Percentiles rank a stretch among this genome's conserved stretches.
These are phyloP conservation scores for Kryptolebias ocellatus DNA, from an alignment of 2,797 vertebrate genomes.

Conservation along the genomic window DNA sequence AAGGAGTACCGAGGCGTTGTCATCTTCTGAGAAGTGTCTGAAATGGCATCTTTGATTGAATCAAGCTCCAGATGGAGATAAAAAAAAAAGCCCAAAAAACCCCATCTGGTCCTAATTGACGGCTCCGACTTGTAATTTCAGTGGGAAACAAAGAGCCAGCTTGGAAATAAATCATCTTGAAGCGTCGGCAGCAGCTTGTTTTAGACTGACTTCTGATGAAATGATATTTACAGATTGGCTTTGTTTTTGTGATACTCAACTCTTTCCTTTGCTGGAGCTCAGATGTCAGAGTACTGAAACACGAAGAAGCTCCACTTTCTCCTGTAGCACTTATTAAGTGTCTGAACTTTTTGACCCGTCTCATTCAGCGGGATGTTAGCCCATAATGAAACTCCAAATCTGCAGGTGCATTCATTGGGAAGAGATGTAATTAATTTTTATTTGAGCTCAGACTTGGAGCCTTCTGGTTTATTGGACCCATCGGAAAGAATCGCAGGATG, in stretches of 20 bases:
- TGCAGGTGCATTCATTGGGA: neutral
- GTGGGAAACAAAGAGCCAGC: neutral
- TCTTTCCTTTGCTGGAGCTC: neutral
- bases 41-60: neutral
- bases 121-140: neutral
- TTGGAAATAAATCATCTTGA: neutral
- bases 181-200: constrained; percentile 3
- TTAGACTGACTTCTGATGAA: neutral
- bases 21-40: neutral
- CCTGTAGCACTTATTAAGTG: neutral
- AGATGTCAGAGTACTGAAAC: too few relatives aligned
- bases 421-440: constrained; percentile 8
- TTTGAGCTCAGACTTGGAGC: neutral
- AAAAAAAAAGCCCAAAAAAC: neutral
- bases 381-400: neutral
- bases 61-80: neutral
- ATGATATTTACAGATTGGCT: neutral
- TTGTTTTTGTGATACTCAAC: too few relatives aligned
- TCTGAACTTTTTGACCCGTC: neutral
- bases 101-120: neutral
- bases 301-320: neutral
- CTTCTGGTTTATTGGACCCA: neutral
- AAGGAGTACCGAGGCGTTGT: neutral
- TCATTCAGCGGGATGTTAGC: neutral
- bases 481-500: neutral